Conservation (phyloP, 2,888 invertebrate species). For the Ischnus inquisitorius region DNA sequence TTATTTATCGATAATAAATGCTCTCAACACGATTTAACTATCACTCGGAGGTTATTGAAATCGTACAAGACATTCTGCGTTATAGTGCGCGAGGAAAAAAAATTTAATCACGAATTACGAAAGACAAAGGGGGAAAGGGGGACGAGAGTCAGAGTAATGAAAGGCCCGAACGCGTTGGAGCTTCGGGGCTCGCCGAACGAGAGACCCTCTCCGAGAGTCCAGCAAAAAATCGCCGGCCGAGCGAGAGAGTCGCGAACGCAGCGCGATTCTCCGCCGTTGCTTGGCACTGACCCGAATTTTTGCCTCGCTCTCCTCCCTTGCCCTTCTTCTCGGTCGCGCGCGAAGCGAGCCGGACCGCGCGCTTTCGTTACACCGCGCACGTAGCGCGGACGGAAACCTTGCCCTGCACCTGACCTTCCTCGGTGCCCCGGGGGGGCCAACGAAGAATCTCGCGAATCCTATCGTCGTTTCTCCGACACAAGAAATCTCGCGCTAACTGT, state of each 20-base stretch:
- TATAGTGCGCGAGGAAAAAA: constrained; percentile 7
- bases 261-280: constrained; percentile 71
- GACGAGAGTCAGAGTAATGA: constrained; percentile 13
- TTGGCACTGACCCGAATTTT: constrained; percentile 85
- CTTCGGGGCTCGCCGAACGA: constrained; percentile 54
- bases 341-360: constrained; percentile 4
- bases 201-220: constrained; percentile 13
- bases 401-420: constrained; percentile 66
- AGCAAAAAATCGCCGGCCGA: constrained; percentile 37
- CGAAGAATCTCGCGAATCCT: constrained; percentile 21
- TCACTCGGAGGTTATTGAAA: constrained; percentile 37
- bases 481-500: background rate
- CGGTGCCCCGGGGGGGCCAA: constrained; percentile 14
- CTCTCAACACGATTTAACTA: constrained; percentile 19
- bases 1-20: constrained; percentile 26
- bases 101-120: constrained; percentile 26
- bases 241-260: constrained; percentile 70
- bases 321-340: constrained; percentile 12
- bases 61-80: background rate
- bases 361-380: constrained; percentile 57
- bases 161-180: constrained; percentile 31
- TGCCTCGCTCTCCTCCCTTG: constrained; percentile 31
- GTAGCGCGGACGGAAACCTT: constrained; percentile 53
- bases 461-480: constrained; percentile 11
- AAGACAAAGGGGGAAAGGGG: constrained; percentile 4